These are phyloP conservation scores for Chaitophorus viminalis DNA, from an alignment of 2,888 invertebrate genomes.

Conservation along the genomic window DNA sequence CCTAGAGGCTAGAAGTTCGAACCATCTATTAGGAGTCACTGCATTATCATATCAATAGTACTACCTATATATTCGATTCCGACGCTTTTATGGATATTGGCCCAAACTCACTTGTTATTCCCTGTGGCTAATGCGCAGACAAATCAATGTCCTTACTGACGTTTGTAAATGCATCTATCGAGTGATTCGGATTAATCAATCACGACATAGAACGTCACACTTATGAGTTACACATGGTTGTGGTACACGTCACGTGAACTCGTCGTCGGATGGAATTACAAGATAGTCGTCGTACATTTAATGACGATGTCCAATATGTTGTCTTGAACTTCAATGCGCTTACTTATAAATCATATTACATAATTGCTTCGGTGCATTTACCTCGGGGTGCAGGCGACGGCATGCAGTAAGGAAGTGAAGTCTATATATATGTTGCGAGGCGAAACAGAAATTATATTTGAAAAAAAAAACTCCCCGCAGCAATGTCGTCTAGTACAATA, in stretches of 20 bases:
- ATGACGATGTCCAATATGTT: not conserved
- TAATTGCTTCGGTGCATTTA: not conserved
- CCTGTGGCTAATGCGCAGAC: not conserved
- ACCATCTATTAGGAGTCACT: too few relatives aligned
- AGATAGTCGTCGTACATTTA: not conserved
- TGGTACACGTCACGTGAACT: too few relatives aligned
- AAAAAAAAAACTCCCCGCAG: conserved; percentile 8
- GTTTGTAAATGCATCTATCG: not conserved
- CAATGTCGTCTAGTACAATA: conserved; percentile 39
- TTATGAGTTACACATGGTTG: too few relatives aligned
- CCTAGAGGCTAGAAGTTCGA: too few relatives aligned
- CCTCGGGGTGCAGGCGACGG: not conserved
- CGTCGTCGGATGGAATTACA: not conserved
- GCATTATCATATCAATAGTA: too few relatives aligned
- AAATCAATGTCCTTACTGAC: not conserved
- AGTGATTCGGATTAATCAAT: not conserved
- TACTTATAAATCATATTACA: not conserved
- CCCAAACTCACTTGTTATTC: not conserved
- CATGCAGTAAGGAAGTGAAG: not conserved
- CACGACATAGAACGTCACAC: not conserved
- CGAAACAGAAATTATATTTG: not conserved
- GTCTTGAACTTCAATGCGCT: not conserved
- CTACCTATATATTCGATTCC: too few relatives aligned
- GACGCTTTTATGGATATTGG: not conserved
- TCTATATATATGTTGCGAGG: not conserved